A percentile compares a stretch with the other conserved stretches of the same genome.
Conservation (phyloP, 2,888 invertebrate species). For the Aphelenchoides bicaudatus region DNA sequence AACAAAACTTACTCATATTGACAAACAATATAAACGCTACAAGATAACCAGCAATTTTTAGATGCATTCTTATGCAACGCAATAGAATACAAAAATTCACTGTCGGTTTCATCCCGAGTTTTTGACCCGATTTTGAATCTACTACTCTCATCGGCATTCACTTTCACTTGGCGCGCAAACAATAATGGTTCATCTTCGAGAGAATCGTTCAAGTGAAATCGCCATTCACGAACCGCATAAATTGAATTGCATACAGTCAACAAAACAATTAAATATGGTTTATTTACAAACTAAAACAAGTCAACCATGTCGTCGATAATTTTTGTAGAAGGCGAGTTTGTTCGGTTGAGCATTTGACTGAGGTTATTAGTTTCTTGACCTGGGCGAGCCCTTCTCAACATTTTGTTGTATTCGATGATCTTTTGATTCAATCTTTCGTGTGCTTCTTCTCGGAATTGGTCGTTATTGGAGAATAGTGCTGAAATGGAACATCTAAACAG, state of each 20-base stretch:
- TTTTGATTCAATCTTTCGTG: constrained; percentile 27
- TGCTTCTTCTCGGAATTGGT: constrained; percentile 26
- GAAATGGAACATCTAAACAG: constrained; percentile 1
- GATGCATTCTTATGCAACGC: too few species aligned
- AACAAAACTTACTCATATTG: too few species aligned
- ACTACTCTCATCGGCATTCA: too few species aligned
- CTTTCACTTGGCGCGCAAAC: too few species aligned
- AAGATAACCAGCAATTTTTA: too few species aligned
- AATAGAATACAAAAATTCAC: too few species aligned
- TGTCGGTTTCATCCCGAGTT: too few species aligned
- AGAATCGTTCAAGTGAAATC: too few species aligned
- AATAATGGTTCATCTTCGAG: too few species aligned
- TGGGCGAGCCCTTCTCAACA: constrained; percentile 7
- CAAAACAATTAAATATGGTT: background rate
- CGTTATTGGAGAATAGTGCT: constrained; percentile 31
- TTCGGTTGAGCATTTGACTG: background rate
- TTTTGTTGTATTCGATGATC: constrained; percentile 28
- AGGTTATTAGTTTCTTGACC: background rate
- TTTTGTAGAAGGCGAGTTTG: background rate
- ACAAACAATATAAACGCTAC: too few species aligned
- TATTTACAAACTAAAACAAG: background rate
- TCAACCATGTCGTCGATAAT: background rate
- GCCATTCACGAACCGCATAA: too few species aligned
- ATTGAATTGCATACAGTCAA: background rate
- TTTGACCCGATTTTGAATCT: too few species aligned